These are phyloP conservation scores for Micromesistius poutassou DNA, from an alignment of 2,797 vertebrate species.

Conservation along the genomic window DNA sequence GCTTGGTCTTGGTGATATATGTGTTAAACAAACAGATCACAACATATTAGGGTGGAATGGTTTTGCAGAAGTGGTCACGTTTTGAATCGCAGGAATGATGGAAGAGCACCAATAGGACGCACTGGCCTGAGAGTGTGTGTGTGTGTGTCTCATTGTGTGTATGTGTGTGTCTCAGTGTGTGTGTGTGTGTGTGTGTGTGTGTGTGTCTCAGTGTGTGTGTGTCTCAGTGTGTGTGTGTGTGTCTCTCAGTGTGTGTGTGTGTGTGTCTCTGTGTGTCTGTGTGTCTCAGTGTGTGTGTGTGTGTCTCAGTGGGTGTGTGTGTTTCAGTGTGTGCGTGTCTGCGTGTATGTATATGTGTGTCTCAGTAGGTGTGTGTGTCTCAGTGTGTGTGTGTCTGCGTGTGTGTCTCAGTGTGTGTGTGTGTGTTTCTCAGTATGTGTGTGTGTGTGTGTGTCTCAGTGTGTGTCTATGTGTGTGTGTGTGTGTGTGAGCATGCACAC, in stretches of 20 bases:
- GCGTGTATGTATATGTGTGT: not conserved
- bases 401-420: too few species aligned
- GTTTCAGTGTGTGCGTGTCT: too few species aligned
- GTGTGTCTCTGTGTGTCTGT: too few species aligned
- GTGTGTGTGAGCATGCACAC: slow-evolving; percentile 4
- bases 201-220: too few species aligned
- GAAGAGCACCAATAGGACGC: slow-evolving; percentile 36
- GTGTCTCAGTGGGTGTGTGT: too few species aligned
- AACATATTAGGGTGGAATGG: slow-evolving; percentile 69
- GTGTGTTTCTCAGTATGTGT: too few species aligned
- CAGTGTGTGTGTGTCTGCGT: too few species aligned
- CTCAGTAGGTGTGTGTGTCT: not conserved
- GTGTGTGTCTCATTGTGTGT: slow-evolving; percentile 7
- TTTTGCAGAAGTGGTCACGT: slow-evolving; percentile 66
- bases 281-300: too few species aligned
- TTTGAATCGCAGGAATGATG: slow-evolving; percentile 54
- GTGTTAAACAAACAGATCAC: slow-evolving; percentile 68
- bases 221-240: too few species aligned
- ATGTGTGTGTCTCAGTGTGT: slow-evolving; percentile 14
- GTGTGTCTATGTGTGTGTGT: not conserved
- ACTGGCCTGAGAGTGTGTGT: slow-evolving; percentile 7
- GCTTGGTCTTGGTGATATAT: slow-evolving; percentile 54
- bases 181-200: not conserved
- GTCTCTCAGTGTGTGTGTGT: too few species aligned
- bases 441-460: too few species aligned